These are phyloP conservation scores for Trypoxylon attenuatum DNA, from an alignment of 2,888 invertebrate genomes.

Conservation along the genomic window DNA sequence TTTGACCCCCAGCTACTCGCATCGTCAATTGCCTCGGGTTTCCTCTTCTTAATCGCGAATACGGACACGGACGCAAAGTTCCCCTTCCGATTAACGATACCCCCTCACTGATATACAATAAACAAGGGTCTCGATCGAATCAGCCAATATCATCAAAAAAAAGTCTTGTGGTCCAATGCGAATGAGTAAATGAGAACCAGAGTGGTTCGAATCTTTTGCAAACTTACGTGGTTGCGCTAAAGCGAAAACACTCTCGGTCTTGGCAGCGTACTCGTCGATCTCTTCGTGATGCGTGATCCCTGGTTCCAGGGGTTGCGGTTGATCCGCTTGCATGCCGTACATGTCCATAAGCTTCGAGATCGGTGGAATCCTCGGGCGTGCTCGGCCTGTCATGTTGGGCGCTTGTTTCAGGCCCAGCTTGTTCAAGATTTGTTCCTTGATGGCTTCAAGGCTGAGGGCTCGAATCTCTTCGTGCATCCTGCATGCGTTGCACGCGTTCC, in stretches of 20 bases:
- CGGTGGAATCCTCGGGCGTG: slow-evolving; percentile 77
- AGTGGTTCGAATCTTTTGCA: background rate
- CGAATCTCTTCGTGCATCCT: slow-evolving; percentile 78
- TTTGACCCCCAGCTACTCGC: background rate
- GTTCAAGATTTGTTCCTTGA: slow-evolving; percentile 79
- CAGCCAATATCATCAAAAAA: no score
- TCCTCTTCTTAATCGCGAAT: no score
- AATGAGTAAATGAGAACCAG: no score
- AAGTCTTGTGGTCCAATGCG: background rate
- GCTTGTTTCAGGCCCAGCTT: slow-evolving; percentile 78
- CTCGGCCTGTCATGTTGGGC: slow-evolving; percentile 79
- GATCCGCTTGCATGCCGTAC: slow-evolving; percentile 75
- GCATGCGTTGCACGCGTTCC: slow-evolving; percentile 76
- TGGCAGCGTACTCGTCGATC: slow-evolving; percentile 75
- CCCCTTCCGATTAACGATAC: no score
- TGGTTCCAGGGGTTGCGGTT: slow-evolving; percentile 69
- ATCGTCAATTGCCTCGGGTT: no score
- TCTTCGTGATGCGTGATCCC: slow-evolving; percentile 74
- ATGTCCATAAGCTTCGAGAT: slow-evolving; percentile 74
- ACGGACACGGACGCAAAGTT: no score
- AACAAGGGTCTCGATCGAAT: no score
- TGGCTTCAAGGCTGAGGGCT: slow-evolving; percentile 77
- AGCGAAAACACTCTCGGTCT: slow-evolving; percentile 75
- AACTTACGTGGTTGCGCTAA: slow-evolving; percentile 75
- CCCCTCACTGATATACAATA: no score